Percentiles rank a stretch among this genome's conserved stretches.
Evolutionary conservation across 2,888 invertebrate species (phyloP).

Genomic region (Morinoia aosen): DNA sequence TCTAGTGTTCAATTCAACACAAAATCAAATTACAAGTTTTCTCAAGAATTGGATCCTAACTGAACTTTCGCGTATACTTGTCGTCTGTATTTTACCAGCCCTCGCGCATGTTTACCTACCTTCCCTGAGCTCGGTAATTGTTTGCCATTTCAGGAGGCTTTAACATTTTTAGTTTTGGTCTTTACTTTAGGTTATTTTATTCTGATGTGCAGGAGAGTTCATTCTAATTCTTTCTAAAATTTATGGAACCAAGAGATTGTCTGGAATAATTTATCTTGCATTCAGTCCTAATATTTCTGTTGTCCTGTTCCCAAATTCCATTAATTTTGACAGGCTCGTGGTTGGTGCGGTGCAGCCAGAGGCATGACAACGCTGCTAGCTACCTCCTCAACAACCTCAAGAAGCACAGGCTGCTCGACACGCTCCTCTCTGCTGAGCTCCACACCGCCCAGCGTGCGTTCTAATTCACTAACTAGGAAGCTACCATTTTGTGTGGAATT

Average conservation of each 20-base stretch:
- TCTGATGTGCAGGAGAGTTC: background rate
- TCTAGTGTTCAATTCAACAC: too few species aligned
- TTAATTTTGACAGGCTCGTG: background rate
- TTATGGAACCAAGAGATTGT: background rate
- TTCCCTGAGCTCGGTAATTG: background rate
- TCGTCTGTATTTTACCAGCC: too few species aligned
- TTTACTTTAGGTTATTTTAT: background rate
- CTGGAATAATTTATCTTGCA: background rate
- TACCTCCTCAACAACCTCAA: background rate
- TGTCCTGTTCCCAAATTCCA: background rate
- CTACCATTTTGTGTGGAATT: background rate
- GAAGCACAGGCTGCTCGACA: slow-evolving; percentile 10
- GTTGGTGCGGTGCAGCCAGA: background rate
- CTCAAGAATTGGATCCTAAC: too few species aligned
- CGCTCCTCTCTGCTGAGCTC: slow-evolving; percentile 12
- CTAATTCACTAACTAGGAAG: background rate
- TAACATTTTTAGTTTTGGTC: background rate
- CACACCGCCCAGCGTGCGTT: background rate
- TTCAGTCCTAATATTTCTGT: background rate
- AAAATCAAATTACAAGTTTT: too few species aligned
- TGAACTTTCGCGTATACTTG: too few species aligned
- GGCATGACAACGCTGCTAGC: background rate
- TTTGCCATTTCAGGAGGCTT: background rate
- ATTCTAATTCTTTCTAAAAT: background rate
- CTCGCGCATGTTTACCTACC: background rate